Evolutionary conservation across 1,140 invertebrate genomes (phyloP).

Genomic region (Cataglyphis hispanica): DNA sequence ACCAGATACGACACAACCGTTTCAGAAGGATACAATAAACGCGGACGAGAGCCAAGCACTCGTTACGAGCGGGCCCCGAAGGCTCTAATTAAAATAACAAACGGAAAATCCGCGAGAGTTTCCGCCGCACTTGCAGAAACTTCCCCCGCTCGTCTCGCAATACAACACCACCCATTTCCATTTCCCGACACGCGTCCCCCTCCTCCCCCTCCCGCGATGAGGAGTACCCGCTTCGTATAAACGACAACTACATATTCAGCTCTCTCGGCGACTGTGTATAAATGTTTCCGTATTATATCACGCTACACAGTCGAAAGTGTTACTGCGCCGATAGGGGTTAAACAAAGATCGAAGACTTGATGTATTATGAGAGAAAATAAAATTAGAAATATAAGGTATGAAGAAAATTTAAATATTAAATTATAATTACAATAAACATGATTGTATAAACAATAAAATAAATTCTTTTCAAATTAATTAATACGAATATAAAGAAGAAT

Average conservation of each 20-base stretch:
- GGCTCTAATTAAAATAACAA: conserved; percentile 79
- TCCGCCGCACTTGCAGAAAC: conserved; percentile 66
- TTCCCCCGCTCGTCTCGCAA: conserved; percentile 27
- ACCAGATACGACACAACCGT: conserved; percentile 60
- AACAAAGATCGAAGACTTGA: conserved; percentile 6
- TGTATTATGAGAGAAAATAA: background rate
- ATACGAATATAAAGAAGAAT: background rate
- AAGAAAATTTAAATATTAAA: background rate
- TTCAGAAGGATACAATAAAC: conserved; percentile 65
- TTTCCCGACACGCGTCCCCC: conserved; percentile 30
- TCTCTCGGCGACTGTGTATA: conserved; percentile 60
- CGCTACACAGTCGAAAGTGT: conserved; percentile 28
- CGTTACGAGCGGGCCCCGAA: conserved; percentile 74
- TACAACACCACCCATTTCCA: conserved; percentile 12
- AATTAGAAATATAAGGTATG: background rate
- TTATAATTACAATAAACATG: conserved; percentile 6
- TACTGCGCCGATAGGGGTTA: conserved; percentile 1
- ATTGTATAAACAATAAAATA: background rate
- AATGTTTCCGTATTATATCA: conserved; percentile 71
- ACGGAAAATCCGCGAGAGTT: conserved; percentile 75
- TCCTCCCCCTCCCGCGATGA: conserved; percentile 28
- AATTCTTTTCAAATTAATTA: background rate
- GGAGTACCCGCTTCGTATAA: conserved; percentile 23
- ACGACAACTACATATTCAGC: conserved; percentile 48
- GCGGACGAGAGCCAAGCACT: conserved; percentile 65